A percentile compares a stretch with the other conserved stretches of the same genome.
phyloP scores from a whole-genome alignment of 2,113 vertebrate genomes.

The Girardinichthys multiradiatus region DNA sequence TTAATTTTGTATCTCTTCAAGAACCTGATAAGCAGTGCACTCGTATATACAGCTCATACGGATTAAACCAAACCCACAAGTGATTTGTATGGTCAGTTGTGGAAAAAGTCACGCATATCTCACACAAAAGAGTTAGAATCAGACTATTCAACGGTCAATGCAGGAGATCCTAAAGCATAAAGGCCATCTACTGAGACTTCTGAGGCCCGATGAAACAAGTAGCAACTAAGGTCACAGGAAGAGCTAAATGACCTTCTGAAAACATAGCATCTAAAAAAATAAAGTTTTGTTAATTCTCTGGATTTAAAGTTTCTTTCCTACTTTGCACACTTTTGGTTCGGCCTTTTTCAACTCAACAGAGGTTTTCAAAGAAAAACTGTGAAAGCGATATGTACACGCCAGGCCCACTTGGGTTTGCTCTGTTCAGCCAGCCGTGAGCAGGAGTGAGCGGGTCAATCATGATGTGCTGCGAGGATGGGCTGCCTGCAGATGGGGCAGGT shows the following conservation, averaged over 20 bases:
- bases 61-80: slow-evolving; percentile 56
- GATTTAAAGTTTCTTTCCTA: slow-evolving; percentile 70
- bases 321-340: slow-evolving; percentile 73
- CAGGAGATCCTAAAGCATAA: slow-evolving; percentile 65
- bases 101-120: slow-evolving; percentile 51
- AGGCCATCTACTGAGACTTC: slow-evolving; percentile 57
- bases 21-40: slow-evolving; percentile 62
- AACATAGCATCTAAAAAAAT: slow-evolving; percentile 83
- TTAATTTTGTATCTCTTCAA: slow-evolving; percentile 37
- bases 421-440: slow-evolving; percentile 58
- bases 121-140: slow-evolving; percentile 52
- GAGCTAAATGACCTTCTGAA: slow-evolving; percentile 58
- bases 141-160: slow-evolving; percentile 63
- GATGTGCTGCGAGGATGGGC: slow-evolving; percentile 82
- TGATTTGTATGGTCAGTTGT: slow-evolving; percentile 59
- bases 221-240: slow-evolving; percentile 53
- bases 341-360: slow-evolving; percentile 64
- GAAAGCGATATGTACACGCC: slow-evolving; percentile 80
- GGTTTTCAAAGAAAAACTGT: slow-evolving; percentile 71
- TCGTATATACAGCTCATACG: slow-evolving; percentile 77
- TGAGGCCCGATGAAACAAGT: slow-evolving; percentile 56
- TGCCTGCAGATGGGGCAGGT: slow-evolving; percentile 95
- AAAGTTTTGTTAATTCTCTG: slow-evolving; percentile 84
- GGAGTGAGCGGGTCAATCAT: slow-evolving; percentile 73
- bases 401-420: slow-evolving; percentile 60